A percentile compares a stretch with the other conserved stretches of the same genome.
Conservation (phyloP, 2,888 invertebrate genomes). For the Phrixothrix hirtus region DNA sequence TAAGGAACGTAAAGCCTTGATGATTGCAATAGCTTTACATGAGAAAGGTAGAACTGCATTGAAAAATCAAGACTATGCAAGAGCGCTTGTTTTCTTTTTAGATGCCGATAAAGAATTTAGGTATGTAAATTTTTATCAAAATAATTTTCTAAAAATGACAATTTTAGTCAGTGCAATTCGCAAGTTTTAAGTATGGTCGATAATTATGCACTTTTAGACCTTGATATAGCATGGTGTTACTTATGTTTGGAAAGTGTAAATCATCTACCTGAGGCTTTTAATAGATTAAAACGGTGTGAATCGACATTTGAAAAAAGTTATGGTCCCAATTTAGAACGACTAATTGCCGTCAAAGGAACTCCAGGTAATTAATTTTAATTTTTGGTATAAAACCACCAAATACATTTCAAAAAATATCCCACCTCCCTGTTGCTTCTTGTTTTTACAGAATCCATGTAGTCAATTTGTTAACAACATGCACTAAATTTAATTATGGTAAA, state of each 20-base stretch:
- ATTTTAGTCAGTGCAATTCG: conserved; percentile 66
- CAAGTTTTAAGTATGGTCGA: conserved; percentile 72
- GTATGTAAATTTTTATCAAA: too few relatives aligned
- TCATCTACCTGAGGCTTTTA: conserved; percentile 73
- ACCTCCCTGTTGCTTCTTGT: too few relatives aligned
- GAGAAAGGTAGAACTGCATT: conserved; percentile 76
- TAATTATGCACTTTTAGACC: conserved; percentile 80
- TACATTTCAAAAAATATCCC: too few relatives aligned
- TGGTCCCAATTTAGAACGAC: conserved; percentile 66
- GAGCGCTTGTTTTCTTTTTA: conserved; percentile 72
- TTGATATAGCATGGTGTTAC: conserved; percentile 91
- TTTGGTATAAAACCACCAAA: too few relatives aligned
- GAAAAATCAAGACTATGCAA: conserved; percentile 66
- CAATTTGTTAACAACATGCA: too few relatives aligned
- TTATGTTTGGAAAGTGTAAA: conserved; percentile 72
- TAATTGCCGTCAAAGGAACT: conserved; percentile 63
- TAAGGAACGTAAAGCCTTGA: conserved; percentile 68
- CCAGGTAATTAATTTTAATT: conserved; percentile 60
- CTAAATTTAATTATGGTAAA: too few relatives aligned
- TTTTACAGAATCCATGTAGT: too few relatives aligned
- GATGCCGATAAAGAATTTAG: conserved; percentile 77
- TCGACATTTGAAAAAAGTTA: conserved; percentile 67
- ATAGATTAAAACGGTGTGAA: conserved; percentile 69
- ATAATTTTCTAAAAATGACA: too few relatives aligned
- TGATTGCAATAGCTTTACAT: conserved; percentile 78